These are phyloP conservation scores for Cataglyphis livida DNA, from an alignment of 2,888 invertebrate genomes.

Conservation along the genomic window DNA sequence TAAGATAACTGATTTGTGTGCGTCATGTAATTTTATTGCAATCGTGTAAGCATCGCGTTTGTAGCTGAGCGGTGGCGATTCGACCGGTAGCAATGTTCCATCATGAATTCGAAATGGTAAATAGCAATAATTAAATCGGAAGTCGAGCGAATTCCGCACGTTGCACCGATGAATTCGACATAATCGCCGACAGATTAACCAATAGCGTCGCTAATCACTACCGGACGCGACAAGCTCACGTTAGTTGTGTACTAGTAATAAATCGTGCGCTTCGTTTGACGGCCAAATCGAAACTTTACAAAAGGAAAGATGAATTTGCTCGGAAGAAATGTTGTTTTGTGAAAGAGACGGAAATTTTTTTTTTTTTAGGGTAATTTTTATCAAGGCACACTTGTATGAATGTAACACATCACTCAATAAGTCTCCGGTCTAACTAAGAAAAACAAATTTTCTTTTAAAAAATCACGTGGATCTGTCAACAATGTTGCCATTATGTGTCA, in stretches of 20 bases:
- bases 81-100: slow-evolving; percentile 68
- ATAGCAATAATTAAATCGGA: slow-evolving; percentile 78
- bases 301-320: slow-evolving; percentile 3
- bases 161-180: slow-evolving; percentile 75
- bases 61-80: slow-evolving; percentile 67
- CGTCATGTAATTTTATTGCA: slow-evolving; percentile 32
- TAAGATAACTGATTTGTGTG: slow-evolving; percentile 20
- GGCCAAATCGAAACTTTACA: slow-evolving; percentile 46
- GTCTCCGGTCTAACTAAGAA: too few species aligned
- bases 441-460: too few species aligned
- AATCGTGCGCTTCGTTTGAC: slow-evolving; percentile 57
- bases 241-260: slow-evolving; percentile 72
- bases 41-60: slow-evolving; percentile 63
- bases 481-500: too few species aligned
- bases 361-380: neutral
- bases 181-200: slow-evolving; percentile 76
- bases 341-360: neutral
- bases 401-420: neutral
- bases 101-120: slow-evolving; percentile 76
- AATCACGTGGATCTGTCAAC: too few species aligned
- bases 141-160: slow-evolving; percentile 76
- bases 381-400: neutral
- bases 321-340: neutral
- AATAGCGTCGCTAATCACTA: slow-evolving; percentile 76
- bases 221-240: slow-evolving; percentile 66